Evolutionary conservation across 2,888 invertebrate genomes (phyloP), one percentile per base, ranked within the genome.

Genomic region (Epinotia nisella): DNA sequence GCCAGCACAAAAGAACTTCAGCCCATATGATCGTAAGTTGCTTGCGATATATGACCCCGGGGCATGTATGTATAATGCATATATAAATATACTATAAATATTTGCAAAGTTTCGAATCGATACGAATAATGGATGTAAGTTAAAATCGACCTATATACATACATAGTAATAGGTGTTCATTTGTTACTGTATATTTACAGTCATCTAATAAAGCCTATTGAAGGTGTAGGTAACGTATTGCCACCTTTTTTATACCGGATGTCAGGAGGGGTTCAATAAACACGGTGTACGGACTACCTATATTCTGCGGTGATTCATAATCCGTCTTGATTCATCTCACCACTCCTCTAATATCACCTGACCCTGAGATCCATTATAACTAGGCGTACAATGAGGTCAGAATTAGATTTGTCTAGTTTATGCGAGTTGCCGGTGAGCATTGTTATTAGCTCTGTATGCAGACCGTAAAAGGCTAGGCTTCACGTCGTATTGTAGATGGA

Each of bases 401-500:
- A 49, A n/a, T 49, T 35, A 35, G 7, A 7, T n/a, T n/a, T n/a
- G 49, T n/a, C n/a, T 7, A n/a, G 4, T 13, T 49, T 1, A n/a
- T n/a, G 49, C 4, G n/a, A 49, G 15, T 45, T 45, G 3, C 15
- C 45, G 45, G 15, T 45, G 45, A 45, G 35, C 35, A 35, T 35
- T 35, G 35, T 35, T 35, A 35, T 9, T 35, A 35, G 35, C 13
- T 4, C 13, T 35, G 11, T 55, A 41, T 24, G 56, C 49, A 59
- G 24, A 41, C 51, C 41, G 51, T 71, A 65, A 71, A 71, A 65
- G 35, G 59, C 65, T 64, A 58, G 56, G 24, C 67, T 56, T 70
- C 66, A 41, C 49, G 58, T 41, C 51, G 19, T 24, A 10, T 21
- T 71, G 59, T 51, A 58, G 65, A 65, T 56, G 49, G 56, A 70